phyloP scores from a whole-genome alignment of 2,113 vertebrate genomes.

The Dasyornis broadbenti region DNA sequence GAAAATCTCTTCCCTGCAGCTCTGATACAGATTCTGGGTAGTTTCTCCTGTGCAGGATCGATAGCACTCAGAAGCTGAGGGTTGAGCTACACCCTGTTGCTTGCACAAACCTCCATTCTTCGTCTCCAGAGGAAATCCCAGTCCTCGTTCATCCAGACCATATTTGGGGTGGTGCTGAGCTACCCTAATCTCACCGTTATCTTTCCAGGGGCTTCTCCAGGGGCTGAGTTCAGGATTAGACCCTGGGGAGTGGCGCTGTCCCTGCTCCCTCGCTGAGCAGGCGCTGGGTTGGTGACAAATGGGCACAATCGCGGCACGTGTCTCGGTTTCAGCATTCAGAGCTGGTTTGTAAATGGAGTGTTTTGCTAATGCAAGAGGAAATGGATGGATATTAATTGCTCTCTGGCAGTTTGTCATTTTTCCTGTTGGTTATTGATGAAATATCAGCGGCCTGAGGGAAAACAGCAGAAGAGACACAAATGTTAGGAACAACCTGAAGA shows the following conservation, averaged over 20 bases:
- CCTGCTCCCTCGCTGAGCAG: not conserved
- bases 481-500: not conserved
- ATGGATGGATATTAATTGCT: conserved; percentile 23
- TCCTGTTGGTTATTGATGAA: not conserved
- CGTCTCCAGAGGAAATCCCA: not conserved
- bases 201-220: not conserved
- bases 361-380: not conserved
- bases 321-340: not conserved
- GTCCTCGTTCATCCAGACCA: not conserved
- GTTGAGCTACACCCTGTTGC: not conserved
- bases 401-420: not conserved
- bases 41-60: not conserved
- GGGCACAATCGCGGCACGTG: not conserved
- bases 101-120: not conserved
- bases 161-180: not conserved
- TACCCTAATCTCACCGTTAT: not conserved
- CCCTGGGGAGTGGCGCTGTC: too few relatives aligned
- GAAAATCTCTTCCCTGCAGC: not conserved
- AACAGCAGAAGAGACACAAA: not conserved
- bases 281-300: not conserved
- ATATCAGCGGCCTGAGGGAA: not conserved
- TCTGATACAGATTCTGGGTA: not conserved
- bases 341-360: not conserved
- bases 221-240: not conserved
- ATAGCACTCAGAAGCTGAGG: accelerated